Base-by-base conservation (phyloP, 2,888 invertebrate genomes). In the Cryptus armator region DNA sequence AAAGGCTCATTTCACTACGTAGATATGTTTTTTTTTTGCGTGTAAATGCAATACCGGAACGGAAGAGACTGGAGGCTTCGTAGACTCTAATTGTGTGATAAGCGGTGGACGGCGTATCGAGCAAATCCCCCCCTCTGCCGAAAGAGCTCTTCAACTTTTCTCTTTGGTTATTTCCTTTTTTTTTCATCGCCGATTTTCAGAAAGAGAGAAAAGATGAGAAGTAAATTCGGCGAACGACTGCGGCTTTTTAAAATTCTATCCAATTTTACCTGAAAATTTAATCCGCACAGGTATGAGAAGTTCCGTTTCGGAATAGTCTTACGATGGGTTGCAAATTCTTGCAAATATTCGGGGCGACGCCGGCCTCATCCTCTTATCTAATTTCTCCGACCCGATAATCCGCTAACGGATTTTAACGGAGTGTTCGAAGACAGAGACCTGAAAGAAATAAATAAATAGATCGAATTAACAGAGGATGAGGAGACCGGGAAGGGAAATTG, bases 21-120 rank as follows among this genome's bases (percentile, higher is more conserved):
- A 44, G n/a, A 77, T 67, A 79, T 75, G 59, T 70, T 81, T 75
- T 80, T 46, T 77, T 62, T 53, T 16, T 32, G 64, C 68, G 71
- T 83, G 81, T 66, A 83, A 77, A 85, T 81, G 43, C 79, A 86
- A 85, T 74, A 78, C 59, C 85, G 84, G 82, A 86, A 87, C 86
- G 86, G 83, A 86, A 83, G 88, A 86, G 85, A 82, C 76, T 83
- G 86, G 85, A 89, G 88, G 86, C 89, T 89, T 89, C 81, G 88
- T 89, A 89, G 90, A 91, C 90, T 92, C 90, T 89, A 91, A 91
- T 90, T 90, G 91, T 92, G 93, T 93, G 93, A 93, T 93, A 93
- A 91, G 87, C 87, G 90, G 89, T 86, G 90, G 90, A 91, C 91
- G 91, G 90, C 88, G 90, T 88, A 74, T 59, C 24, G 14, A 59